phyloP scores from a whole-genome alignment of 1,140 invertebrate species.

The Streblospio benedicti region DNA sequence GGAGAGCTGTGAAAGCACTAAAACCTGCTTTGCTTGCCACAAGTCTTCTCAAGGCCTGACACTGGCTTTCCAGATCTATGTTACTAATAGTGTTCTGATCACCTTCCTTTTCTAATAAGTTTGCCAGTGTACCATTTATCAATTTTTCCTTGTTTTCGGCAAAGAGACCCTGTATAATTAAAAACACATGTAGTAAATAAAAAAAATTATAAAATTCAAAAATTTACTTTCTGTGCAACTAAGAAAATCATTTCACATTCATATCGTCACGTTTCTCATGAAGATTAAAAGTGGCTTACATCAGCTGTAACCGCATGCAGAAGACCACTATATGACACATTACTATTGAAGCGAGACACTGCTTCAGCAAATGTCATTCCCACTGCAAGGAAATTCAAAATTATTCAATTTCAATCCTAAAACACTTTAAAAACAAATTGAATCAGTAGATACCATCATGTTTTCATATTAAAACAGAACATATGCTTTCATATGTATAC shows the following conservation, averaged over 20 bases:
- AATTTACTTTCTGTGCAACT: neutral
- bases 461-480: neutral
- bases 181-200: conserved; percentile 3
- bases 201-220: neutral
- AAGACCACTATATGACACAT: conserved; percentile 93
- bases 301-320: conserved; percentile 92
- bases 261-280: neutral
- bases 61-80: conserved; percentile 69
- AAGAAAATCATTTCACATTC: neutral
- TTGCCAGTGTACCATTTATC: conserved; percentile 70
- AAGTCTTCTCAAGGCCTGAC: conserved; percentile 83
- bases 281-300: conserved; percentile 55
- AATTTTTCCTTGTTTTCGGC: conserved; percentile 97
- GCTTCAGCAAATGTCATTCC: conserved; percentile 60
- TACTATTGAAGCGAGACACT: conserved; percentile 89
- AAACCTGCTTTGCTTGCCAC: conserved; percentile 97
- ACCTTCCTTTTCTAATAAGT: conserved; percentile 64
- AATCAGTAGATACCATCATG: neutral
- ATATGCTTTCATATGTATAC: neutral
- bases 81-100: conserved; percentile 54
- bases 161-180: conserved; percentile 71
- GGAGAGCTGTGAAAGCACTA: conserved; percentile 82
- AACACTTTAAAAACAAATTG: neutral
- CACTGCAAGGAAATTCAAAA: conserved; percentile 31
- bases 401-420: neutral